These are phyloP conservation scores for Drosophila austrosaltans DNA, from an alignment of 2,888 invertebrate genomes.

Conservation along the genomic window DNA sequence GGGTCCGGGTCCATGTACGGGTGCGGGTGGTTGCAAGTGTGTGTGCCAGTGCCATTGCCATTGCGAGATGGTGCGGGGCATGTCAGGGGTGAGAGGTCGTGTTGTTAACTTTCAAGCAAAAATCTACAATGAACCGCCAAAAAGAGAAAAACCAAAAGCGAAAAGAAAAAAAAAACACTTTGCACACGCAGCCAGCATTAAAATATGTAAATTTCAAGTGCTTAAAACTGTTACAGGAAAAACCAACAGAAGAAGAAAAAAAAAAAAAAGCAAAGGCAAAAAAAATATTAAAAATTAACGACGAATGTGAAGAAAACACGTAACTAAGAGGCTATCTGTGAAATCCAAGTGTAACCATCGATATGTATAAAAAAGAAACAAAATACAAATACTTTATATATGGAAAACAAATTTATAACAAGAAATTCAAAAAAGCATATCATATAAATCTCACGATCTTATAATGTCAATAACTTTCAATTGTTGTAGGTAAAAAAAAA, in stretches of 20 bases:
- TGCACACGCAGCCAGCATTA: conserved; percentile 12
- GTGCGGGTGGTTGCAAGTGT: not conserved
- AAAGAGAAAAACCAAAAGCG: not conserved
- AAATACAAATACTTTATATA: not conserved
- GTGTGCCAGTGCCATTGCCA: not conserved
- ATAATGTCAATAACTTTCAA: not conserved
- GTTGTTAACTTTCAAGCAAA: conserved; percentile 11
- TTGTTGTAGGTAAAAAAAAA: not conserved
- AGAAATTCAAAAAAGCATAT: too few relatives aligned
- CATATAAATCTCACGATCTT: too few relatives aligned
- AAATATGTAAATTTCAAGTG: conserved; percentile 26
- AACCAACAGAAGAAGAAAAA: conserved; percentile 20
- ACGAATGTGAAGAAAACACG: not conserved
- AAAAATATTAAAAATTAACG: conserved; percentile 3
- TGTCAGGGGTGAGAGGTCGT: not conserved
- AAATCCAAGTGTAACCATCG: not conserved
- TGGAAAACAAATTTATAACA: conserved; percentile 5
- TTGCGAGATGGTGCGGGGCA: too few relatives aligned
- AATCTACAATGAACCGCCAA: not conserved
- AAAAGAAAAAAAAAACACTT: conserved; percentile 12
- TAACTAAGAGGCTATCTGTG: not conserved
- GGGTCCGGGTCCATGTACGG: not conserved
- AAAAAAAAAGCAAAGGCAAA: not conserved
- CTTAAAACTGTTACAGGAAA: conserved; percentile 23
- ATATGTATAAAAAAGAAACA: conserved; percentile 21